Percentiles rank a stretch among this genome's conserved stretches.
Conservation (phyloP, 1,140 invertebrate genomes). For the Drosophila persimilis region DNA sequence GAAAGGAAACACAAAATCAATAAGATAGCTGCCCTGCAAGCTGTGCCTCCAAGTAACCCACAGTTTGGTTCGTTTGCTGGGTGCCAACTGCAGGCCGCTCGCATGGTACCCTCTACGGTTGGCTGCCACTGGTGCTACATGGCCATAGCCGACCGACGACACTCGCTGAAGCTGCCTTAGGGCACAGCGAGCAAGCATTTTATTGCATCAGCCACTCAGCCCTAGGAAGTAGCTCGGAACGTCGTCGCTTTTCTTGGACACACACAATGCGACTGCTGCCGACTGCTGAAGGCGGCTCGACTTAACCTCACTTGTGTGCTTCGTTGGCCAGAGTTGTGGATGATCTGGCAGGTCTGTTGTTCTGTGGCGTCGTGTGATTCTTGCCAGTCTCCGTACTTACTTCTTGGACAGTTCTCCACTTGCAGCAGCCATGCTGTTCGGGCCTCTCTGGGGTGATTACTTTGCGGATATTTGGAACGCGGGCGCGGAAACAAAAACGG, state of each 20-base stretch:
- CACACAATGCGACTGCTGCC: constrained; percentile 6
- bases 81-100: constrained; percentile 42
- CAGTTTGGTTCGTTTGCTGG: constrained; percentile 79
- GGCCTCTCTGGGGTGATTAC: no score
- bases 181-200: constrained; percentile 40
- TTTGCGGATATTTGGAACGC: no score
- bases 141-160: not conserved
- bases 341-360: constrained; percentile 12
- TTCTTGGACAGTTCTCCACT: constrained; percentile 79
- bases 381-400: constrained; percentile 54
- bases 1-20: not conserved
- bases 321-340: no score
- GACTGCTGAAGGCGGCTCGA: constrained; percentile 35
- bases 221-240: no score
- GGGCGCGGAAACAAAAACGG: not conserved
- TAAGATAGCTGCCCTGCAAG: not conserved
- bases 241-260: constrained; percentile 11
- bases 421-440: constrained; percentile 67
- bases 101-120: constrained; percentile 36
- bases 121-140: not conserved
- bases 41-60: constrained; percentile 38
- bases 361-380: not conserved
- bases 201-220: constrained; percentile 5
- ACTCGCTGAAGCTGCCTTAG: constrained; percentile 24
- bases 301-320: constrained; percentile 61